These are phyloP conservation scores for Aporophyla lueneburgensis DNA, from an alignment of 2,888 invertebrate species.

Conservation along the genomic window DNA sequence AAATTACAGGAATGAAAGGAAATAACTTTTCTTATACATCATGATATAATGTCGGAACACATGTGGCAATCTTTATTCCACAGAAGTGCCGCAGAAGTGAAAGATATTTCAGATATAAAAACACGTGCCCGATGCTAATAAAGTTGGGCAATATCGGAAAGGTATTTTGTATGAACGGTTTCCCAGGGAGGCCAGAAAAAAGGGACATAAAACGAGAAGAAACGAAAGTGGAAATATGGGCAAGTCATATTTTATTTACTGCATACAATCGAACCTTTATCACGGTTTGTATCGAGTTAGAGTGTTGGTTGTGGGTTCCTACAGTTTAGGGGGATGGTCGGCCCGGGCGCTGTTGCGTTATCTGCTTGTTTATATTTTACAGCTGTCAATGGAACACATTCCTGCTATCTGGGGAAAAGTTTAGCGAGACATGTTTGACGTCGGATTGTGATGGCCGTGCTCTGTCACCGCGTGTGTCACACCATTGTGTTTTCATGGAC, in stretches of 20 bases:
- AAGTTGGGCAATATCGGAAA: conserved; percentile 89
- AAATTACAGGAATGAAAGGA: conserved; percentile 79
- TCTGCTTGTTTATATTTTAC: conserved; percentile 78
- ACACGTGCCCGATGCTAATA: conserved; percentile 89
- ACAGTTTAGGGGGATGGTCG: conserved; percentile 81
- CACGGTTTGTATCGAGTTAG: conserved; percentile 88
- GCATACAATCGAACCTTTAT: conserved; percentile 90
- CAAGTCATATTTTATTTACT: conserved; percentile 91
- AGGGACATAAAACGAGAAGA: conserved; percentile 88
- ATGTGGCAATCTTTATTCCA: conserved; percentile 85
- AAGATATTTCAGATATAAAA: conserved; percentile 88
- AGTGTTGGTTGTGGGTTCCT: conserved; percentile 81
- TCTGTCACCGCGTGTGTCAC: conserved; percentile 48
- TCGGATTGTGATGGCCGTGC: conserved; percentile 47
- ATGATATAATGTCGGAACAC: conserved; percentile 81
- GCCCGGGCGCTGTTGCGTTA: conserved; percentile 72
- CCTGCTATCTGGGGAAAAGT: conserved; percentile 65
- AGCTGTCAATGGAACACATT: conserved; percentile 71
- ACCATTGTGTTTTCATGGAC: conserved; percentile 53
- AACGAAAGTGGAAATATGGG: conserved; percentile 90
- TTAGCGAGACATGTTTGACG: conserved; percentile 52
- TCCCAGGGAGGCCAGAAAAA: conserved; percentile 87
- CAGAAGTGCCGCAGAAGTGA: conserved; percentile 83
- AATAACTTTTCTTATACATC: conserved; percentile 81
- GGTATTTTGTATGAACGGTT: conserved; percentile 90